A percentile compares a stretch with the other conserved stretches of the same genome.
Conservation (phyloP, 2,797 vertebrate species). For the Brachyalestes nurse region DNA sequence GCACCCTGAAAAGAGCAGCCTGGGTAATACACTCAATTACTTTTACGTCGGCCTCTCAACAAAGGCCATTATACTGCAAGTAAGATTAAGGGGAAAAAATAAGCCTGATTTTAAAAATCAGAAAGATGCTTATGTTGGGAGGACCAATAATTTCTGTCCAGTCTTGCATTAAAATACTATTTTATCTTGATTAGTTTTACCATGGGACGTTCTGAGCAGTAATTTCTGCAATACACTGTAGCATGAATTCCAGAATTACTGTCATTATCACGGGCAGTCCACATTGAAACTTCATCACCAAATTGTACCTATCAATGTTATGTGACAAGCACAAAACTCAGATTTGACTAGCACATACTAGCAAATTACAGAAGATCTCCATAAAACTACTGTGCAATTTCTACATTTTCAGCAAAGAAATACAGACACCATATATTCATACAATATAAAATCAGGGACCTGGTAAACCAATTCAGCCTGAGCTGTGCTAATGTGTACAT, state of each 20-base stretch:
- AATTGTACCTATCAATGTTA: not conserved
- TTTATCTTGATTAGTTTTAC: not conserved
- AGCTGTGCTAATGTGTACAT: not conserved
- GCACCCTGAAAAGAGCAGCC: slow-evolving; percentile 39
- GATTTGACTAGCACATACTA: too few species aligned
- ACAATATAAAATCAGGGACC: too few species aligned
- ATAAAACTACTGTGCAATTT: too few species aligned
- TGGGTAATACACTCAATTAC: slow-evolving; percentile 50
- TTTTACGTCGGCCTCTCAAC: slow-evolving; percentile 35
- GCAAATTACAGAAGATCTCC: too few species aligned
- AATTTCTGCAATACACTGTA: not conserved
- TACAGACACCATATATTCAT: not conserved
- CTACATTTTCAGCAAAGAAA: not conserved
- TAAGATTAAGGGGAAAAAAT: slow-evolving; percentile 28
- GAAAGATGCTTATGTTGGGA: slow-evolving; percentile 15
- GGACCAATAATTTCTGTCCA: not conserved
- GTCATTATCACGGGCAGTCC: not conserved
- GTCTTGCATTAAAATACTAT: not conserved
- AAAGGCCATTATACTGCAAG: slow-evolving; percentile 8
- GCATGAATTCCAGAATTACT: not conserved
- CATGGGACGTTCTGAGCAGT: not conserved
- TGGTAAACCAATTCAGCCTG: not conserved
- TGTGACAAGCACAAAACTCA: not conserved
- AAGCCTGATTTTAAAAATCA: not conserved
- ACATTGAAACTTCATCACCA: not conserved